These are phyloP conservation scores for Halichoerus grypus DNA, from an alignment of 2,113 vertebrate genomes.

Conservation along the genomic window DNA sequence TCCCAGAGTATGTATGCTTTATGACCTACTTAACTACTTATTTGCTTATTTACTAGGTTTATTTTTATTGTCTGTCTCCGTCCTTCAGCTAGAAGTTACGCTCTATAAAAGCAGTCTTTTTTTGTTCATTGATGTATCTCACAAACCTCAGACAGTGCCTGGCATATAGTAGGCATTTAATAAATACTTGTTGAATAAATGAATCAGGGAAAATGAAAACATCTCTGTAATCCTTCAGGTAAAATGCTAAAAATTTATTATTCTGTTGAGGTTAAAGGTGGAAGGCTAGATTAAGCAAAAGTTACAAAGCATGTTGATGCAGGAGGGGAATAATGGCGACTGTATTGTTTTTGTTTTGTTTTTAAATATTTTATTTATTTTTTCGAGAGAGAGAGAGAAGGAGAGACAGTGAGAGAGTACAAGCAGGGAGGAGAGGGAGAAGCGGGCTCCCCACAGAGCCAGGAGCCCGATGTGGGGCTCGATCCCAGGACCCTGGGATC, in stretches of 20 bases:
- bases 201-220: not conserved
- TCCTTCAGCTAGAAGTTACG: not conserved
- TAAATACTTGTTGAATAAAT: slow-evolving; percentile 4
- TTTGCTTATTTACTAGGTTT: not conserved
- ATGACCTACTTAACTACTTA: not conserved
- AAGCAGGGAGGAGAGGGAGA: too few relatives aligned
- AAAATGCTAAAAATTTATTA: not conserved
- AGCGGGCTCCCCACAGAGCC: too few relatives aligned
- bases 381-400: too few relatives aligned
- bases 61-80: not conserved
- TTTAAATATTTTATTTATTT: too few relatives aligned
- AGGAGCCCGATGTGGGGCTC: too few relatives aligned
- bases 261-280: not conserved
- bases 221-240: not conserved
- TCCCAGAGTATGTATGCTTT: not conserved
- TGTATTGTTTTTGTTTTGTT: slow-evolving; percentile 25
- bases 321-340: not conserved
- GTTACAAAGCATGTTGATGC: not conserved
- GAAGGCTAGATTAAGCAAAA: not conserved
- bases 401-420: too few relatives aligned
- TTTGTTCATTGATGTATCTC: not conserved
- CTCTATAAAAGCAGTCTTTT: not conserved
- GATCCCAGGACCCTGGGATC: too few relatives aligned
- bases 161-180: not conserved
- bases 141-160: not conserved